Evolutionary conservation across 2,888 invertebrate species (phyloP), one percentile per base, ranked within the genome.

Genomic region (Drosophila atripex): DNA sequence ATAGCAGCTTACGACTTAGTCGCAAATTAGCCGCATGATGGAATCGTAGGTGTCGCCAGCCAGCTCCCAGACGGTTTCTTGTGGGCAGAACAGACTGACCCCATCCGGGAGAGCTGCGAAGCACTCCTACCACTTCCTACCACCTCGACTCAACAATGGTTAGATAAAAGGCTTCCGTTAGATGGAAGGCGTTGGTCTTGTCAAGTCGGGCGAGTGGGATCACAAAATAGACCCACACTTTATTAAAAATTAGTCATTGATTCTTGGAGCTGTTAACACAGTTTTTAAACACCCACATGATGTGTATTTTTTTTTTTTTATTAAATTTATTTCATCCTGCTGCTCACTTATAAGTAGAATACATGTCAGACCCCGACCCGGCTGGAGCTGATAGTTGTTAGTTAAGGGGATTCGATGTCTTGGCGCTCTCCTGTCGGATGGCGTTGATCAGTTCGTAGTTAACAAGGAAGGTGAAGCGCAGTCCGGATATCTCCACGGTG

Each of bases 401-500:
- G 76, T 91, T 88, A 35, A 92, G 68, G 41, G 93, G 92, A 52
- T 94, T 92, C 90, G 94, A 95, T 71, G 96, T 94, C 92, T 96
- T 96, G 1, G 96, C 95, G 69, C 97, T 95, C 92, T 98, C 98
- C 90, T 96, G 96, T 57, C 97, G 94, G 80, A 98, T 97, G 41
- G 96, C 95, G 89, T 95, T 95, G 78, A 98, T 97, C 52, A 98
- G 93, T 84, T 98, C 97, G 90, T 97, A 96, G 92, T 98, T 98
- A 66, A 98, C 95, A 73, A 97, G 93, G 91, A 98, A 98, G 78
- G 98, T 96, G 92, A 98, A 98, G 72, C 97, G 94, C 45, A 98
- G 93, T 56, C 97, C 97, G 21, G 97, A 95, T 85, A 98, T 96
- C 96, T 99, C 99, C 56, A 99, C 96, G 11, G 98, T 96, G 73